Base-by-base conservation (phyloP, 2,888 invertebrate genomes). In the Abrostola tripartita region DNA sequence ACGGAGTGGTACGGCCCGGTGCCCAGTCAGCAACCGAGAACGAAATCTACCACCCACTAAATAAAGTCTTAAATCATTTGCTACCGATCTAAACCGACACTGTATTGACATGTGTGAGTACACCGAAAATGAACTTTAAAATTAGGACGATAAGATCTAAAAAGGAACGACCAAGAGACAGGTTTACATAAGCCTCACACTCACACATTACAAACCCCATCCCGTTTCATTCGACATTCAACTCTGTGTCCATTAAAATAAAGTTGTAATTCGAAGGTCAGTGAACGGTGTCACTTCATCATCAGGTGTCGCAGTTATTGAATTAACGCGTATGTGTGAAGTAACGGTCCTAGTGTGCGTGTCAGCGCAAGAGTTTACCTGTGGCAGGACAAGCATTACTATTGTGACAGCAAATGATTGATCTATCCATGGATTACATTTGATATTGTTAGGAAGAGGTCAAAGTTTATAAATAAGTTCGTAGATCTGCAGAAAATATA, bases 1-100 rank as follows among this genome's bases (percentile, higher is more conserved):
- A 92, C 92, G 72, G 86, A 75, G 81, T 90, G 92, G 91, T 88
- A 92, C 92, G 85, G 81, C 71, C 70, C 72, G 62, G 58, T 70
- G 71, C 72, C 76, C 51, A 44, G 42, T 14, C 10, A 36, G 56
- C 58, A 24, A 42, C 40, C 51, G 40, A 85, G 83, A 84, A 64
- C 59, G 64, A 57, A 83, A 82, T 76, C 69, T 88, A 85, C 53
- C 0, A 0, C 1, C 6, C 24, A 37, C 10, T 0, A 11, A 5
- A 72, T 78, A 85, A 74, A 74, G 81, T 74, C 42, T 52, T 74
- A 78, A 82, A 72, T 83, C 58, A 58, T 44, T 67, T 65, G 52
- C 40, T 6, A 51, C 40, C 37, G 8, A 71, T 61, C 41, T 61
- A 53, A 70, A 68, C 60, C 53, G 66, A 53, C 52, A 49, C 56